These are phyloP conservation scores for Drosophila neutralis DNA, from an alignment of 2,888 invertebrate genomes.

Conservation along the genomic window DNA sequence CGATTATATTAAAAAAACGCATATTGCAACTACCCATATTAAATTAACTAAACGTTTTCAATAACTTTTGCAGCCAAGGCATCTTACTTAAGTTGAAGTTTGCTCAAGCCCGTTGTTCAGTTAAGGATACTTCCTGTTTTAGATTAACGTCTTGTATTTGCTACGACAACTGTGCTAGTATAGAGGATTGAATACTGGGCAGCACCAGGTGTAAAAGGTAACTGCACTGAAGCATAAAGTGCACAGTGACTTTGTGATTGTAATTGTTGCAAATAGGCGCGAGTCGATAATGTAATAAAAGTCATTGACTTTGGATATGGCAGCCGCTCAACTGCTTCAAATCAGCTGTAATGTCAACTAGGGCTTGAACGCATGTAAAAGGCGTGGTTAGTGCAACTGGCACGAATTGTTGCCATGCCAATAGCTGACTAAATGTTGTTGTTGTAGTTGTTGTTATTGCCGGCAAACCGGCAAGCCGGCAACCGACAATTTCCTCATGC, in stretches of 20 bases:
- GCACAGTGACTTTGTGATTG: neutral
- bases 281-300: constrained; percentile 16
- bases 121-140: constrained; percentile 16
- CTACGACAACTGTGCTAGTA: neutral
- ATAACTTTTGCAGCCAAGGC: neutral
- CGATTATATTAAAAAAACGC: neutral
- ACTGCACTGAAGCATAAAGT: constrained; percentile 13
- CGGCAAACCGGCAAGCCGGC: constrained; percentile 26
- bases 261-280: neutral
- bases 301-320: constrained; percentile 32
- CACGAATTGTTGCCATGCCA: constrained; percentile 30
- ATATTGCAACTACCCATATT: neutral
- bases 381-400: constrained; percentile 42
- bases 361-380: constrained; percentile 10
- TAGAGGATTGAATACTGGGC: neutral
- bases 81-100: neutral
- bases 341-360: constrained; percentile 16
- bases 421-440: constrained; percentile 18
- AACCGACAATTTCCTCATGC: constrained; percentile 66
- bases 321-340: constrained; percentile 11
- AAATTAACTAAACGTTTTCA: neutral
- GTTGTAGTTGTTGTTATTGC: neutral
- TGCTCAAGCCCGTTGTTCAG: neutral
- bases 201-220: constrained; percentile 16
- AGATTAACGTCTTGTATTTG: constrained; percentile 3